Base-by-base conservation (phyloP, 1,140 invertebrate genomes). In the Camponotus floridanus region DNA sequence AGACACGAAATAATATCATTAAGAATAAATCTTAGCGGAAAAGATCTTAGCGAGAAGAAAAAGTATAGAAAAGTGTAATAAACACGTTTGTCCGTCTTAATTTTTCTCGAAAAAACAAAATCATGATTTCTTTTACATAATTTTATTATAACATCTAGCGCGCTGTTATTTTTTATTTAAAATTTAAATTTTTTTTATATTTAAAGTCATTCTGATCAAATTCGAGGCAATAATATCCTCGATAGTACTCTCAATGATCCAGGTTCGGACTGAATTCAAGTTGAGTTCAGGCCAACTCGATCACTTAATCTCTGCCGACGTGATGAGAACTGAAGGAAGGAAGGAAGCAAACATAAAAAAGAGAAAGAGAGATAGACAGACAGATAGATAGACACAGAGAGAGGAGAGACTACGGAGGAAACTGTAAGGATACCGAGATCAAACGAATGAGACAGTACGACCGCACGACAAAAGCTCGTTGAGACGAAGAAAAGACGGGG, bases 391-490 rank as follows among this genome's bases (percentile, higher is more conserved):
- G 39, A 4, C 3, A 42, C 26, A 45, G 18, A 59, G 6, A 71
- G 55, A 39, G 36, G 9, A 64, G 61, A 64, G 65, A 21, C n/a
- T 48, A 7, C 5, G 3, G 18, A 68, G 61, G 26, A 68, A 79
- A 79, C 61, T 42, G 36, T 21, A 26, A 71, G 18, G 55, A 57
- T 51, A 81, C 26, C 21, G 68, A 39, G 67, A 81, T 81, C 79
- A 81, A 81, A 81, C 55, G 67, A 36, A 18, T 39, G 6, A 26
- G 36, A 31, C 73, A 59, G 57, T 73, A 81, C 67, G 67, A 73
- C 26, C 79, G 39, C 36, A 21, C 26, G 79, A 81, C 67, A 81
- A 81, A 81, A 81, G 79, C 39, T 73, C 13, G 39, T 33, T 45
- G 15, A 68, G 15, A 51, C 48, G 48, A n/a, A 57, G 78, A 59